Evolutionary conservation across 2,797 vertebrate genomes (phyloP).

Genomic region (Gambelia wislizenii): DNA sequence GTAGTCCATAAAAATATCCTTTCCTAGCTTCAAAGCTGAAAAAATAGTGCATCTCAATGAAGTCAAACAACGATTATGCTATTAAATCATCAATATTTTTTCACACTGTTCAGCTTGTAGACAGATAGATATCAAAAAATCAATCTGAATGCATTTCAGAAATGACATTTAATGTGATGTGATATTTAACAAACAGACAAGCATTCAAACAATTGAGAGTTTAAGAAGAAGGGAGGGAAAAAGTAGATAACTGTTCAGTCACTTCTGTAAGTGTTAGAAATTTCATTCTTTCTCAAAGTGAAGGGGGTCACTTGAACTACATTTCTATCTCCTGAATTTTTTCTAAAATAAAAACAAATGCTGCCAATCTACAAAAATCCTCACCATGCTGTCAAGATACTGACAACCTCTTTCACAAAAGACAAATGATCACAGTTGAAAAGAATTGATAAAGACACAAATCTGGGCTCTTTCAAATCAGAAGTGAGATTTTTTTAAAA

Average conservation of each 20-base stretch:
- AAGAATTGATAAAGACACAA: constrained; percentile 51
- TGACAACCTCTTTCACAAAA: constrained; percentile 46
- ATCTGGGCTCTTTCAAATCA: not conserved
- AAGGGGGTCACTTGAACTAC: constrained; percentile 50
- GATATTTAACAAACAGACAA: not conserved
- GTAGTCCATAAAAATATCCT: too few species aligned
- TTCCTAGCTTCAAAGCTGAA: too few species aligned
- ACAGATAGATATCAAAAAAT: not conserved
- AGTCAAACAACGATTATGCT: not conserved
- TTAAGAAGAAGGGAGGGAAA: not conserved
- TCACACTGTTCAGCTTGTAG: not conserved
- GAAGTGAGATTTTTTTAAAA: too few species aligned
- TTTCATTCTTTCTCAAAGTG: constrained; percentile 39
- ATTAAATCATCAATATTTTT: not conserved
- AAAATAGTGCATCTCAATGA: not conserved
- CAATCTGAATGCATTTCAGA: not conserved
- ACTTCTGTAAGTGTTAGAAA: constrained; percentile 14
- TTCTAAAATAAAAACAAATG: constrained; percentile 52
- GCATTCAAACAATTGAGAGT: not conserved
- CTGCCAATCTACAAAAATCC: constrained; percentile 29
- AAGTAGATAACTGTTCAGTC: not conserved
- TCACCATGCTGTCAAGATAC: constrained; percentile 58
- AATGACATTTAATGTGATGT: too few species aligned
- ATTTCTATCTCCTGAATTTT: constrained; percentile 44
- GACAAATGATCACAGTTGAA: constrained; percentile 64